phyloP scores from a whole-genome alignment of 2,113 vertebrate genomes.

The Sula dactylatra region DNA sequence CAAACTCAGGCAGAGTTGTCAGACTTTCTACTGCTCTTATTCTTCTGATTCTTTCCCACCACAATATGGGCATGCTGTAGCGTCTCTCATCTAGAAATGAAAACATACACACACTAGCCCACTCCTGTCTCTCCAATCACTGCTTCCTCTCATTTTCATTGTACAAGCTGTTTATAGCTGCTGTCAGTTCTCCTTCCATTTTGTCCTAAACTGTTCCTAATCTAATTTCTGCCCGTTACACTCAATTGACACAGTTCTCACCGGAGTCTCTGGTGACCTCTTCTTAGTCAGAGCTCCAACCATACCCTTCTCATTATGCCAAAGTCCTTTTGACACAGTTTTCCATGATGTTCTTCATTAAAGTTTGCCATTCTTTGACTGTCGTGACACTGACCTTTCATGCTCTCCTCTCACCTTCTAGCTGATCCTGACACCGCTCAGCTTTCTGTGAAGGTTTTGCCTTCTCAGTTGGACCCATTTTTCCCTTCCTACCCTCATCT shows the following conservation, averaged over 20 bases:
- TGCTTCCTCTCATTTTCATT: conserved; percentile 52
- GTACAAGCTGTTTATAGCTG: conserved; percentile 57
- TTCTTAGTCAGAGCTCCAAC: not conserved
- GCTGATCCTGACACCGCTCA: not conserved
- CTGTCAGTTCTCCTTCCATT: conserved; percentile 62
- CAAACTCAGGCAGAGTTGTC: conserved; percentile 42
- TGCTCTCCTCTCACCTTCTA: not conserved
- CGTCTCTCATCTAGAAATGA: conserved; percentile 39
- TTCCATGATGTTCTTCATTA: not conserved
- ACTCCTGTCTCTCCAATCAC: conserved; percentile 59
- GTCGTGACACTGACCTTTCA: not conserved
- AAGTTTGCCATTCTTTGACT: not conserved
- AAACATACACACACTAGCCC: conserved; percentile 59
- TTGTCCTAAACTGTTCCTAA: conserved; percentile 51
- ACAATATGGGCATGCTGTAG: conserved; percentile 52
- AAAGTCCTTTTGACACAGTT: not conserved
- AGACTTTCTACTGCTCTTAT: conserved; percentile 50
- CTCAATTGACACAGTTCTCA: conserved; percentile 21
- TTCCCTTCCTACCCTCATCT: not conserved
- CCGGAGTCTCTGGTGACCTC: not conserved
- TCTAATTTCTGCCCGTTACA: conserved; percentile 30
- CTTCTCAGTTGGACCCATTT: not conserved
- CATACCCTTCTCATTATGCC: not conserved
- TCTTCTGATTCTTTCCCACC: conserved; percentile 39
- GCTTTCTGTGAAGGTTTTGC: not conserved